Evolutionary conservation across 2,888 invertebrate species (phyloP).

Genomic region (Stenchaetothrips biformis): DNA sequence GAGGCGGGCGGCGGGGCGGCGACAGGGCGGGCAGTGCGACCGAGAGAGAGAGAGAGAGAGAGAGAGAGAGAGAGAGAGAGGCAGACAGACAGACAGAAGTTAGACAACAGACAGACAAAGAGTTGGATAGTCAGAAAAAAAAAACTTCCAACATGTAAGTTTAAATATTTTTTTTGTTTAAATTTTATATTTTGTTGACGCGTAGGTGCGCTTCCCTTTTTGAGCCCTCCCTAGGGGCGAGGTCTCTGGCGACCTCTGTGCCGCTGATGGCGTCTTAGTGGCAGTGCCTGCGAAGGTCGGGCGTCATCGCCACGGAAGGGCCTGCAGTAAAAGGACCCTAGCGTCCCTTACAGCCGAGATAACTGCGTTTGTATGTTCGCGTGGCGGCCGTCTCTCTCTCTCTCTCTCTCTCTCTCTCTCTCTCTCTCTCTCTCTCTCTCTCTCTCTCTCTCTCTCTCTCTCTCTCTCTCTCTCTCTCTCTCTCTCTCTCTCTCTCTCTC

Average conservation of each 20-base stretch:
- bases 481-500: not conserved
- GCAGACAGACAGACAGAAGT: too few relatives aligned
- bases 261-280: too few relatives aligned
- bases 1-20: not conserved
- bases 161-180: not conserved
- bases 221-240: too few relatives aligned
- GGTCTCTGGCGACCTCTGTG: too few relatives aligned
- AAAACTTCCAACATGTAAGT: not conserved
- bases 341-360: not conserved
- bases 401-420: not conserved
- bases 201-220: not conserved
- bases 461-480: slow-evolving; percentile 10
- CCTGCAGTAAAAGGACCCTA: not conserved
- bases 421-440: slow-evolving; percentile 15
- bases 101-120: not conserved
- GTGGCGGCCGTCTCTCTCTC: not conserved
- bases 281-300: too few relatives aligned
- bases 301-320: too few relatives aligned
- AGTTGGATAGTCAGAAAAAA: not conserved
- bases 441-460: slow-evolving; percentile 18
- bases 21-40: not conserved
- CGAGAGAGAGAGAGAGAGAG: not conserved
- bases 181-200: not conserved
- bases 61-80: not conserved
- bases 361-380: not conserved